These are phyloP conservation scores for Drosophila engyochracea DNA, from an alignment of 2,888 invertebrate species.

Conservation along the genomic window DNA sequence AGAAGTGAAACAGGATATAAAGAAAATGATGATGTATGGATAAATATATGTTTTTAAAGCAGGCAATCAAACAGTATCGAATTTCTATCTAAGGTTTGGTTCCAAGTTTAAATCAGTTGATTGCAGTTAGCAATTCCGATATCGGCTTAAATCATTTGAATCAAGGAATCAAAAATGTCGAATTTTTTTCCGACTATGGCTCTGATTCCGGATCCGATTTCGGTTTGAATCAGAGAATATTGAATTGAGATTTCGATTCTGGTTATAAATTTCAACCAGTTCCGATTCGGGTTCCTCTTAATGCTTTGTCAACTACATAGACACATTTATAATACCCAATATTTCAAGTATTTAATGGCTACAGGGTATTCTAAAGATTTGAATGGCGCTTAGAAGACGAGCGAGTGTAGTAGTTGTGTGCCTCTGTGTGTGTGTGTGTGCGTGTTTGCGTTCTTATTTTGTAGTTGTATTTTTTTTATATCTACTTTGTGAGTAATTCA, in stretches of 20 bases:
- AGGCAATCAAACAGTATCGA: not conserved
- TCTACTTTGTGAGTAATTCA: conserved; percentile 47
- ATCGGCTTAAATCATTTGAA: not conserved
- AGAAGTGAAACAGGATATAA: too few species aligned
- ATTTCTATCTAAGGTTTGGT: not conserved
- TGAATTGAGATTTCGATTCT: not conserved
- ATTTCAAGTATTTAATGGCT: not conserved
- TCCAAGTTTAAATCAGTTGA: not conserved
- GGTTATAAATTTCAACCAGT: not conserved
- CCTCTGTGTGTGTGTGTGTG: not conserved
- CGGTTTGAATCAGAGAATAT: not conserved
- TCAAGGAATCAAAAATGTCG: not conserved
- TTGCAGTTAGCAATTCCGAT: not conserved
- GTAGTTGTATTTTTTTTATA: conserved; percentile 1
- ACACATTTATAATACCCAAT: not conserved
- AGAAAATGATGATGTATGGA: too few species aligned
- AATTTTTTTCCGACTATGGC: not conserved
- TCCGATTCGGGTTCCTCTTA: not conserved
- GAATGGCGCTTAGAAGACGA: conserved; percentile 38
- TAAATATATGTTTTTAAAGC: not conserved
- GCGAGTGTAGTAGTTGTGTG: conserved; percentile 10
- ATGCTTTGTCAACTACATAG: not conserved
- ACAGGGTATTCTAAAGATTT: conserved; percentile 18
- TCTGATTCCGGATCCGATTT: not conserved
- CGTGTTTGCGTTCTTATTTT: not conserved